Evolutionary conservation across 2,113 vertebrate genomes (phyloP), one percentile per base, ranked within the genome.

Genomic region (Takifugu flavidus): DNA sequence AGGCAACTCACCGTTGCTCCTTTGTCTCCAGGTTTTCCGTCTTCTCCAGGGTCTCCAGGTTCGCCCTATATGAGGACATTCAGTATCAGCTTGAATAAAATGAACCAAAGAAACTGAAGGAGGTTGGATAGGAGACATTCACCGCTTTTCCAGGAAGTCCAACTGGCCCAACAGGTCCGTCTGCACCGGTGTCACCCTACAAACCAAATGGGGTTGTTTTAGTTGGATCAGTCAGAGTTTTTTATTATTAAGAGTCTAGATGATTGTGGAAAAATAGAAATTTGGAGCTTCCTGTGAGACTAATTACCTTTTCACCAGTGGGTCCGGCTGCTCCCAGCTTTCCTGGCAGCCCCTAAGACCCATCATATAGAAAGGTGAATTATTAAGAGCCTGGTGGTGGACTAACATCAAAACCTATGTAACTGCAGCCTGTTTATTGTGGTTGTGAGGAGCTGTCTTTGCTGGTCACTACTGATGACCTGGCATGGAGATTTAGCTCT

Each of bases 261-360:
- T 39, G 7, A 39, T 10, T 39, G 4, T 39, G 34, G 20, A 39
- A 6, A 39, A 39, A 39, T 39, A 39, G 8, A 8, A 39, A 10
- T 39, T 39, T 39, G 34, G 34, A 39, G 7, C 7, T 39, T 39
- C 7, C 34, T 39, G 11, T 39, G 34, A 2, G 34, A 39, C 7
- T 39, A 20, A 10, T 79, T 82, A 92, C 91, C 88, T 91, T 90
- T 62, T 62, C 79, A 52, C 91, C 91, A 27, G 56, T 1, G 12
- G 84, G 74, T 44, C 91, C 91, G 13, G 54, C 74, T 20, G 79
- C 29, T 54, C 91, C 91, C 51, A 86, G 85, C 47, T 89, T 90
- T 29, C 91, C 91, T 50, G 90, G 90, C 49, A 93, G 83, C 14
- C 91, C 91, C 91, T 93, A n/a, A n/a, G 26, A 76, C 10, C 49